Evolutionary conservation across 2,797 vertebrate species (phyloP), one percentile per base, ranked within the genome.

Genomic region (Anabacerthia variegaticeps): DNA sequence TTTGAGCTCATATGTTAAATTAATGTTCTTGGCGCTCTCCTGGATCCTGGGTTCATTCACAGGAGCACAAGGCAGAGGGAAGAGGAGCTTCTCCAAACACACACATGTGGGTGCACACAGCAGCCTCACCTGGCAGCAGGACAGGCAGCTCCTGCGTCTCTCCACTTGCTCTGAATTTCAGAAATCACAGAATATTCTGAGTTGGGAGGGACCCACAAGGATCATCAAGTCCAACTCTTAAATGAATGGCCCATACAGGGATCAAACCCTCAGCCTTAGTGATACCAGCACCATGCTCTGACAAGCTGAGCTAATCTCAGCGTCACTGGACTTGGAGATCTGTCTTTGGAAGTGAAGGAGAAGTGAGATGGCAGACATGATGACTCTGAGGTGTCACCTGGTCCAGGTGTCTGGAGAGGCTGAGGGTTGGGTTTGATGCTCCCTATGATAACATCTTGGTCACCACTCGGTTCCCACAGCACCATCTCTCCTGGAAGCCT

Each of bases 1-100:
- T 96, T 67, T 56, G 92, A 68, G 86, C 34, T 71, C 7, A 0
- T 56, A 62, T 82, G 74, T 65, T 85, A 87, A 86, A 90, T 94
- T 71, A 54, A 84, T 61, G 86, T 34, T 79, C 71, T 46, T 39
- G 77, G 80, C 56, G 8, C 77, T 87, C 63, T 79, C 92, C 71
- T 14, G 67, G 58, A 90, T 52, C 26, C 66, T 2, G 27, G 46
- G 36, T 81, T 75, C 55, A 88, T 8, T 73, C 77, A 3, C 43
- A 54, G 54, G 36, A 92, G 89, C n/a, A 14, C 39, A 39, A 91
- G n/a, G 79, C 54, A 81, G 46, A 34, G 77, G 41, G 37, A 52
- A 34, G 65, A 68, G 36, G 26, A 0, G 1, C 63, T 49, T 78
- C 63, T 46, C 71, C 89, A 36, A 16, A 37, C 55, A 36, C 1